Percentiles rank a stretch among this genome's conserved stretches.
Evolutionary conservation across 2,888 invertebrate species (phyloP).

Genomic region (Diaprepes abbreviatus): DNA sequence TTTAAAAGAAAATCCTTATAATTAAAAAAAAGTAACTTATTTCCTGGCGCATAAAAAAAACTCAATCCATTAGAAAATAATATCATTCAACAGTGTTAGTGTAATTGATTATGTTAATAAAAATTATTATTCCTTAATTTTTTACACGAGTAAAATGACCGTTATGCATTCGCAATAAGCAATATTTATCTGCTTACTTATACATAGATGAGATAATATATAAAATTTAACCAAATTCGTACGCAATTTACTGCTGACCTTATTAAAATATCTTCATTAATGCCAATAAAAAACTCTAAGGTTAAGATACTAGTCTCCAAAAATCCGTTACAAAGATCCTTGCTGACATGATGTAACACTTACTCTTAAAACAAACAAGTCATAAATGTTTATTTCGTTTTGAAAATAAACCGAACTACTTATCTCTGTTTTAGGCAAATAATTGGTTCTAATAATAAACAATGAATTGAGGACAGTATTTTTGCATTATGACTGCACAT

Average conservation of each 20-base stretch:
- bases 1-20: no score
- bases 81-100: no score
- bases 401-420: constrained; percentile 10
- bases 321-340: constrained; percentile 36
- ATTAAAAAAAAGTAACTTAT: no score
- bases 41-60: no score
- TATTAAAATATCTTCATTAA: constrained; percentile 30
- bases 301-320: constrained; percentile 31
- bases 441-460: not conserved
- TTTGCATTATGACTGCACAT: not conserved
- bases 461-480: not conserved
- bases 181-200: not conserved
- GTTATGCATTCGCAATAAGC: constrained; percentile 1
- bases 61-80: no score
- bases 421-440: constrained; percentile 8
- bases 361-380: constrained; percentile 22
- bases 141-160: not conserved
- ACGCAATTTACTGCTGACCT: constrained; percentile 24
- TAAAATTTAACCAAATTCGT: constrained; percentile 9
- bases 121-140: no score
- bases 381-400: constrained; percentile 22
- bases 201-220: constrained; percentile 6
- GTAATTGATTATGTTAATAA: no score
- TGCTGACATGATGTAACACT: constrained; percentile 26
- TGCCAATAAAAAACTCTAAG: constrained; percentile 20